These are phyloP conservation scores for Athetis lepigone DNA, from an alignment of 2,888 invertebrate species.

Conservation along the genomic window DNA sequence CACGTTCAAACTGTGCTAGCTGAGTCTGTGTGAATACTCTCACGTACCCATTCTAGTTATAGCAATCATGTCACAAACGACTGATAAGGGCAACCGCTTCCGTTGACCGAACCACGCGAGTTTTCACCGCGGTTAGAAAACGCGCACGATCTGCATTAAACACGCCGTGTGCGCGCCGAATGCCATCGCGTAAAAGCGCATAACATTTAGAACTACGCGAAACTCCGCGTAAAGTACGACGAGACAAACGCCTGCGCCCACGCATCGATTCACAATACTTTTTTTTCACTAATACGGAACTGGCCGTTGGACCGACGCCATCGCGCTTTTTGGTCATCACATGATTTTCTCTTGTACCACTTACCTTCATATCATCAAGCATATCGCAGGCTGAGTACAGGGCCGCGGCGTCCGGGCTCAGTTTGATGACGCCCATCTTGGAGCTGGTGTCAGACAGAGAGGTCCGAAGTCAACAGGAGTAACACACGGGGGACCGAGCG, in stretches of 20 bases:
- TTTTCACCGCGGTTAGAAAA: constrained; percentile 76
- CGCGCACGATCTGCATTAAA: constrained; percentile 64
- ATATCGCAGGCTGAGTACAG: constrained; percentile 86
- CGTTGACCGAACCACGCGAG: constrained; percentile 72
- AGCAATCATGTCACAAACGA: constrained; percentile 79
- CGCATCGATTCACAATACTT: constrained; percentile 71
- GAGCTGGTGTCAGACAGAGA: constrained; percentile 38
- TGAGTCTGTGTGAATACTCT: constrained; percentile 72
- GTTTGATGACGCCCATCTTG: constrained; percentile 87
- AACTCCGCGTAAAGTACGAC: constrained; percentile 64
- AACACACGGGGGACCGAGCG: constrained; percentile 81
- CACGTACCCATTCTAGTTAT: constrained; percentile 76
- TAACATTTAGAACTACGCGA: constrained; percentile 70
- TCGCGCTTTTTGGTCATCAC: constrained; percentile 68
- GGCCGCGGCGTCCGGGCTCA: constrained; percentile 84
- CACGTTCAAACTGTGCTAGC: constrained; percentile 25
- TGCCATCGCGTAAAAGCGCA: constrained; percentile 76
- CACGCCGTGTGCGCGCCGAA: constrained; percentile 60
- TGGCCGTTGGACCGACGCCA: constrained; percentile 74
- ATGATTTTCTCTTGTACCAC: constrained; percentile 69
- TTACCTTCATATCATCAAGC: constrained; percentile 89
- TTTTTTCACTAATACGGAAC: constrained; percentile 76
- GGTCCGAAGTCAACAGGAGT: constrained; percentile 58
- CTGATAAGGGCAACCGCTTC: constrained; percentile 86
- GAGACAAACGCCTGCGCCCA: constrained; percentile 69